phyloP scores from a whole-genome alignment of 2,797 vertebrate genomes.

The Cetoscarus ocellatus region DNA sequence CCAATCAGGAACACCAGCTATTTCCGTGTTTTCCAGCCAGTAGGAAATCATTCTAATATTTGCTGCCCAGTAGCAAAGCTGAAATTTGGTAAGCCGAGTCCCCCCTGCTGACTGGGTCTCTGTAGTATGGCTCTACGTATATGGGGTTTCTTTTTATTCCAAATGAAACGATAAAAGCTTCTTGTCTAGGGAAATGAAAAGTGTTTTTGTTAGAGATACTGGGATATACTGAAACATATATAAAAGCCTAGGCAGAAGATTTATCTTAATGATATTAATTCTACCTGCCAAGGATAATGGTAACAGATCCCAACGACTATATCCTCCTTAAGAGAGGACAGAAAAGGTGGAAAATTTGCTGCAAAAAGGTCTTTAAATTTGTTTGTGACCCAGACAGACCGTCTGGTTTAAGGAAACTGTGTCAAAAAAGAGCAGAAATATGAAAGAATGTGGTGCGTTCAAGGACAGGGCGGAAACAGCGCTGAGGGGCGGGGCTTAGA shows the following conservation, averaged over 20 bases:
- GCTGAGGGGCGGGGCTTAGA: no score
- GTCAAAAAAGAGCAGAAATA: no score
- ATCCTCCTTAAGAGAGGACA: neutral
- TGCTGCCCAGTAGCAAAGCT: no score
- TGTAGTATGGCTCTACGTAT: neutral
- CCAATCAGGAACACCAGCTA: no score
- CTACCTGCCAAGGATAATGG: neutral
- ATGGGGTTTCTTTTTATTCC: neutral
- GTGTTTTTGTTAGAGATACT: neutral
- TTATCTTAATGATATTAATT: neutral
- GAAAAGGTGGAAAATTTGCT: neutral
- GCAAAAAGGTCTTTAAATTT: slow-evolving; percentile 2
- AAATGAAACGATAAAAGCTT: neutral
- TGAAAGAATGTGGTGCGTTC: no score
- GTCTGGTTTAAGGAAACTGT: no score
- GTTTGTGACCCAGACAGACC: neutral
- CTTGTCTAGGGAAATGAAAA: neutral
- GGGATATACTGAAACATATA: slow-evolving; percentile 1
- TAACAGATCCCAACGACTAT: neutral
- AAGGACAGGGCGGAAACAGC: no score
- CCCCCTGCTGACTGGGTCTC: no score
- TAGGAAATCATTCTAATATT: no score
- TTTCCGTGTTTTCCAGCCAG: no score
- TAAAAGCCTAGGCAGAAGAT: neutral
- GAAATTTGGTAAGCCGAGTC: no score